These are phyloP conservation scores for Eurytoma californica DNA, from an alignment of 2,888 invertebrate genomes.

Conservation along the genomic window DNA sequence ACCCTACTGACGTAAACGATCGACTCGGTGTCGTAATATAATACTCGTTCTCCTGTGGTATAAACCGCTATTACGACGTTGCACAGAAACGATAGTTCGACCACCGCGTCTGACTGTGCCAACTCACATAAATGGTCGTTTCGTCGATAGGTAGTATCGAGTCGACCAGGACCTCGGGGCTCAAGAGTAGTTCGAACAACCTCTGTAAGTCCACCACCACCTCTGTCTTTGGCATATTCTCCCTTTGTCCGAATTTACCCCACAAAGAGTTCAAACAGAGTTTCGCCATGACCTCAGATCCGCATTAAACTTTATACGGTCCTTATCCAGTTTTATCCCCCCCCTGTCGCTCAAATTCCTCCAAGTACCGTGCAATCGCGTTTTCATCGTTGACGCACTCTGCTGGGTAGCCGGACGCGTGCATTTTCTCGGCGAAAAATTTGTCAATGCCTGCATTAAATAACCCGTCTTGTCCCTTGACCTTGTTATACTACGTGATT, in stretches of 20 bases:
- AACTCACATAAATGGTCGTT: not conserved
- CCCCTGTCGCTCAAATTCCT: not conserved
- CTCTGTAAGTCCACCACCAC: not conserved
- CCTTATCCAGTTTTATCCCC: not conserved
- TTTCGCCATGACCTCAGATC: not conserved
- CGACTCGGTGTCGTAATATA: too few relatives aligned
- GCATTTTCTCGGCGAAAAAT: not conserved
- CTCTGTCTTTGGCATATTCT: not conserved
- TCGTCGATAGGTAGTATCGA: too few relatives aligned
- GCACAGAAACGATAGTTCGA: too few relatives aligned
- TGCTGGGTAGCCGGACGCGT: not conserved
- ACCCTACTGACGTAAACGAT: too few relatives aligned
- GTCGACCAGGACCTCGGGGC: not conserved
- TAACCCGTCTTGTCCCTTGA: not conserved
- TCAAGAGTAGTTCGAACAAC: not conserved
- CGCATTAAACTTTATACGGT: not conserved
- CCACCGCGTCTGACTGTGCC: too few relatives aligned
- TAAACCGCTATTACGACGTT: too few relatives aligned
- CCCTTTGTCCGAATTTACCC: not conserved
- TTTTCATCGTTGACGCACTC: not conserved
- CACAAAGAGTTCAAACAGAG: too few relatives aligned
- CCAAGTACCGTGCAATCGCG: not conserved
- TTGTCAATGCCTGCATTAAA: not conserved
- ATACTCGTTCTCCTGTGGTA: too few relatives aligned
- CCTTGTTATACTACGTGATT: not conserved